A percentile compares a stretch with the other conserved stretches of the same genome.
These are phyloP conservation scores for Catostomus latipinnis DNA, from an alignment of 2,797 vertebrate species.

Conservation along the genomic window DNA sequence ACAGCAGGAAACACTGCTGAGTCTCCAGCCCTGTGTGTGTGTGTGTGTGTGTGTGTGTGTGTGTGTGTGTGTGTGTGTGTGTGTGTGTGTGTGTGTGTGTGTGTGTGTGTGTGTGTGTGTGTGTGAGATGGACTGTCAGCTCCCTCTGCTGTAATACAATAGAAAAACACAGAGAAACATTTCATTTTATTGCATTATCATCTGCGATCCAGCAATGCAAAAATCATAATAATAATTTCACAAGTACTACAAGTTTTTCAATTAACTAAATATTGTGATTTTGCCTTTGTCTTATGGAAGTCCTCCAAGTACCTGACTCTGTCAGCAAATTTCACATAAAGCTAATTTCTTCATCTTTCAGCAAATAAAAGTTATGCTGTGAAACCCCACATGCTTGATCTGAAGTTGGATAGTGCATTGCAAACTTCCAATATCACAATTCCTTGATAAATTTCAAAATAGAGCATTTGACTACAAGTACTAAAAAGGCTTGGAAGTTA, in stretches of 20 bases:
- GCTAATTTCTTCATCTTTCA: no score
- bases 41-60: conserved; percentile 46
- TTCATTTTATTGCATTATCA: not conserved
- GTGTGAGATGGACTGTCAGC: conserved; percentile 8
- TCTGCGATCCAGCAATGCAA: not conserved
- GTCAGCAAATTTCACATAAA: not conserved
- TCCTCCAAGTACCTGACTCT: no score
- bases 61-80: not conserved
- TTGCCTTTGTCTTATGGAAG: no score
- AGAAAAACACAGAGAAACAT: not conserved
- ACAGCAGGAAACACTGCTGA: conserved; percentile 37
- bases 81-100: conserved; percentile 56
- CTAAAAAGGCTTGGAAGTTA: no score
- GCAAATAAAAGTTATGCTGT: not conserved
- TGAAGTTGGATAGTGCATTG: no score
- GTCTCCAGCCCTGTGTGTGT: conserved; percentile 45
- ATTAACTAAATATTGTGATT: not conserved
- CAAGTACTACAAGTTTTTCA: no score
- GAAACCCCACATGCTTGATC: no score
- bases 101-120: conserved; percentile 51
- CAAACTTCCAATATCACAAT: no score
- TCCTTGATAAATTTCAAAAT: no score
- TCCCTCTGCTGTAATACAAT: not conserved
- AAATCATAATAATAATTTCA: not conserved
- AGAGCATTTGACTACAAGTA: no score